A percentile compares a stretch with the other conserved stretches of the same genome.
phyloP scores from a whole-genome alignment of 2,113 vertebrate species.

The Sylvietta virens region DNA sequence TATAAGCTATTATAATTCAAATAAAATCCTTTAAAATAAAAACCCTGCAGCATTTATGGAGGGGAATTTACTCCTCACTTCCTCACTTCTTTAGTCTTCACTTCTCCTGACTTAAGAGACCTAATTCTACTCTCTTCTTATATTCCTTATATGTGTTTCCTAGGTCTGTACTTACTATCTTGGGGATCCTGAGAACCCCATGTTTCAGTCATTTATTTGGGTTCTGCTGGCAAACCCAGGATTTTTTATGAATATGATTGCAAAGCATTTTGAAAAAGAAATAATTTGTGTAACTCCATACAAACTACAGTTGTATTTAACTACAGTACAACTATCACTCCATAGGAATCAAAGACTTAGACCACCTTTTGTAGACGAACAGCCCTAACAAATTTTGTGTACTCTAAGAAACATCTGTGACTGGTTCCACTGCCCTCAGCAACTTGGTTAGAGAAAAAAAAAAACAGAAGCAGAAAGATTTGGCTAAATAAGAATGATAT shows the following conservation, averaged over 20 bases:
- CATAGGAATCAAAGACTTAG: background rate
- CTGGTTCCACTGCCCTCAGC: background rate
- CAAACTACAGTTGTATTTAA: background rate
- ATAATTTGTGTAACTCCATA: background rate
- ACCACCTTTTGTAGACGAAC: background rate
- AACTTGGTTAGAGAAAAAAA: background rate
- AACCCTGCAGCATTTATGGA: background rate
- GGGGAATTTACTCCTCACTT: background rate
- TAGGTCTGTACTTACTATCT: background rate
- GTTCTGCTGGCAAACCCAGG: background rate
- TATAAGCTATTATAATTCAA: background rate
- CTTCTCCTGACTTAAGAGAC: background rate
- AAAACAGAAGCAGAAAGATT: background rate
- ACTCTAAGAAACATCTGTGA: background rate
- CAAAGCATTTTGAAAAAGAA: background rate
- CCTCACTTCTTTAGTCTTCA: background rate
- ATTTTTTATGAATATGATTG: background rate
- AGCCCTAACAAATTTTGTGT: background rate
- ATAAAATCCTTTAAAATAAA: background rate
- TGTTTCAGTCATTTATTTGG: background rate
- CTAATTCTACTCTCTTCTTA: background rate
- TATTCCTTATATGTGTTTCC: background rate
- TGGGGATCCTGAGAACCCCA: background rate
- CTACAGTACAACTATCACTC: background rate
- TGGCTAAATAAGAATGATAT: constrained; percentile 29